Evolutionary conservation across 1,140 invertebrate species (phyloP).

Genomic region (Drosophila ironensis): DNA sequence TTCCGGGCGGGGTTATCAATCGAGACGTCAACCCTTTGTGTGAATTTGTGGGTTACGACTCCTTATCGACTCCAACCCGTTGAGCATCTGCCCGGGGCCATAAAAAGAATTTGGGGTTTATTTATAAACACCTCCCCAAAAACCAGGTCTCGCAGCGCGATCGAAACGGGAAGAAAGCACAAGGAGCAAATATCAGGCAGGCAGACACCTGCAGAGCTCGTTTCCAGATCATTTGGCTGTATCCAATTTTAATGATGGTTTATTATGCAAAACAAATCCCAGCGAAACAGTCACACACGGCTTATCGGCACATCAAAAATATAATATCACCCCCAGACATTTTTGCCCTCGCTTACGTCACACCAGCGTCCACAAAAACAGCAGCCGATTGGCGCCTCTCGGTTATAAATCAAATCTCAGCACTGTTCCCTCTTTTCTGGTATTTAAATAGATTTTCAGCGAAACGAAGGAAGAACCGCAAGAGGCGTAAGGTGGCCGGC

Average conservation of each 20-base stretch:
- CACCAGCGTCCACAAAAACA: constrained; percentile 9
- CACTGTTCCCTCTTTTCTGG: constrained; percentile 13
- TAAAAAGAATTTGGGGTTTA: constrained; percentile 5
- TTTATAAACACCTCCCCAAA: constrained; percentile 16
- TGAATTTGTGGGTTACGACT: constrained; percentile 3
- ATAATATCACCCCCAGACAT: constrained; percentile 19
- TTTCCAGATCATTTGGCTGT: constrained; percentile 36
- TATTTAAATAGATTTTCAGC: constrained; percentile 30
- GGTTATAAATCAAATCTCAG: constrained; percentile 40
- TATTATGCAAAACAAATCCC: constrained; percentile 43
- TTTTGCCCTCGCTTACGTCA: constrained; percentile 24
- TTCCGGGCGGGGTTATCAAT: constrained; percentile 17
- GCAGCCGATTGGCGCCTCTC: constrained; percentile 39
- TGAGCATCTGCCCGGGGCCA: no score
- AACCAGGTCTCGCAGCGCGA: background rate
- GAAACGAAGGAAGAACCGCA: background rate
- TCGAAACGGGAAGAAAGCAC: background rate
- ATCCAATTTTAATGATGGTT: constrained; percentile 25
- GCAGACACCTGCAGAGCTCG: constrained; percentile 31
- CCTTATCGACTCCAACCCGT: no score
- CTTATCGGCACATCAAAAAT: constrained; percentile 7
- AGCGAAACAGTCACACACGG: constrained; percentile 9
- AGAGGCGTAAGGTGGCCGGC: no score
- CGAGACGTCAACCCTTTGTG: no score
- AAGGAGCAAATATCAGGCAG: background rate